A percentile compares a stretch with the other conserved stretches of the same genome.
Evolutionary conservation across 2,888 invertebrate species (phyloP).

Genomic region (Latrodectus elegans): DNA sequence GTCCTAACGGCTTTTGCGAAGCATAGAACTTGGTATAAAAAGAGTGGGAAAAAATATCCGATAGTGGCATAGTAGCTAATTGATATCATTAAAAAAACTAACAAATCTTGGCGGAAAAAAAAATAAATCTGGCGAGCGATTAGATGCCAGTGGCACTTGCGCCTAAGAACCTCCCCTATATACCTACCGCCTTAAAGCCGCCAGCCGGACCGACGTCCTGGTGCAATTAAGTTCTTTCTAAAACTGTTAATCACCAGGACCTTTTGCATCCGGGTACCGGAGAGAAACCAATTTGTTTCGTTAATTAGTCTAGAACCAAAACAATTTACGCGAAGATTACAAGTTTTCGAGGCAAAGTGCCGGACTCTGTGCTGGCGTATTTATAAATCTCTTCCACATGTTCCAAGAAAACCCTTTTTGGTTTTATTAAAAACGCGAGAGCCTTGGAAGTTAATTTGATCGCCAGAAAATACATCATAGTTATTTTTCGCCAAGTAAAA

Average conservation of each 20-base stretch:
- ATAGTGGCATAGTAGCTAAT: constrained; percentile 67
- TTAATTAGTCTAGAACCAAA: constrained; percentile 66
- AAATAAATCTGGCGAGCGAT: constrained; percentile 65
- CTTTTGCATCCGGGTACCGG: constrained; percentile 46
- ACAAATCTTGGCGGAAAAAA: constrained; percentile 44
- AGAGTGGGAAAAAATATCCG: constrained; percentile 40
- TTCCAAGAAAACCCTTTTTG: constrained; percentile 62
- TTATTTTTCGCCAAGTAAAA: neutral
- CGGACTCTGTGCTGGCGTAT: constrained; percentile 29
- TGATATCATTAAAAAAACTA: constrained; percentile 68
- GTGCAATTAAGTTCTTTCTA: constrained; percentile 68
- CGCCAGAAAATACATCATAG: constrained; percentile 63
- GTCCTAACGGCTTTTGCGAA: constrained; percentile 32
- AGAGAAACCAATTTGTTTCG: constrained; percentile 66
- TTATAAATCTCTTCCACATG: constrained; percentile 63
- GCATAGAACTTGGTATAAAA: constrained; percentile 42
- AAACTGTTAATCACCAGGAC: constrained; percentile 67
- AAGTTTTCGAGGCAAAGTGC: constrained; percentile 47
- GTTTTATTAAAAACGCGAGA: constrained; percentile 66
- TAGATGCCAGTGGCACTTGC: constrained; percentile 65
- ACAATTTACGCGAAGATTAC: constrained; percentile 68
- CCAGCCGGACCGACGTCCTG: constrained; percentile 56
- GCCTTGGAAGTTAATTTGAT: constrained; percentile 64
- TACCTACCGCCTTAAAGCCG: constrained; percentile 45
- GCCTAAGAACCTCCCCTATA: constrained; percentile 44